Percentiles rank a stretch among this genome's conserved stretches.
phyloP scores from a whole-genome alignment of 2,888 invertebrate species.

The Cryptocephalus moraei region DNA sequence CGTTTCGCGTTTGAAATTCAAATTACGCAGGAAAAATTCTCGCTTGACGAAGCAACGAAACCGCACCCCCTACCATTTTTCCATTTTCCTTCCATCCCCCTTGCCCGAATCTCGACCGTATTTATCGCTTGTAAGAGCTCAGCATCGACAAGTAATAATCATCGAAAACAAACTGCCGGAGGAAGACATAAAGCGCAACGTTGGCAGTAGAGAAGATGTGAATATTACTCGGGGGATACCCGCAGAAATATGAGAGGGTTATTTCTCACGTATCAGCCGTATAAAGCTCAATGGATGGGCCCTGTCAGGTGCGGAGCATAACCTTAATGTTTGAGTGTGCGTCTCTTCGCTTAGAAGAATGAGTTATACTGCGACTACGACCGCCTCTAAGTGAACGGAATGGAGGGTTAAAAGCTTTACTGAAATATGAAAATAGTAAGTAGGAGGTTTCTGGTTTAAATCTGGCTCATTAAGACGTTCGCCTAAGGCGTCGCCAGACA shows the following conservation, averaged over 20 bases:
- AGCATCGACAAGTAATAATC: conserved; percentile 33
- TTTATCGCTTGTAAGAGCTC: conserved; percentile 14
- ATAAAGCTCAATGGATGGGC: conserved; percentile 32
- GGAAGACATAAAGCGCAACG: conserved; percentile 27
- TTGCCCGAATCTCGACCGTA: conserved; percentile 7
- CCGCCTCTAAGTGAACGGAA: no score
- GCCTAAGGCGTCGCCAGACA: no score
- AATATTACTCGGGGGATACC: conserved; percentile 34
- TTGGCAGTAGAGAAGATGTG: conserved; percentile 29
- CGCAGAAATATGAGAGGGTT: conserved; percentile 33
- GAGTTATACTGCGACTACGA: conserved; percentile 4
- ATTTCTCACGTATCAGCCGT: conserved; percentile 30
- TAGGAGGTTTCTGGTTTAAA: neutral
- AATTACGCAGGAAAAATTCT: no score
- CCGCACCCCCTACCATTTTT: neutral
- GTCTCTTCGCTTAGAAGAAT: conserved; percentile 14
- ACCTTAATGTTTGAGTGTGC: conserved; percentile 25
- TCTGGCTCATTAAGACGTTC: no score
- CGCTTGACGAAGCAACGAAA: no score
- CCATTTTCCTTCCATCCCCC: conserved; percentile 2
- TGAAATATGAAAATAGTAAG: conserved; percentile 17
- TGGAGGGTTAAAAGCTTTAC: conserved; percentile 5
- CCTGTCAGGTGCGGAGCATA: conserved; percentile 30
- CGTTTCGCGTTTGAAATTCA: no score
- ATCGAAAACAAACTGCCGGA: conserved; percentile 32